A percentile compares a stretch with the other conserved stretches of the same genome.
These are phyloP conservation scores for Spea multiplicata DNA, from an alignment of 2,113 vertebrate genomes.

Conservation along the genomic window DNA sequence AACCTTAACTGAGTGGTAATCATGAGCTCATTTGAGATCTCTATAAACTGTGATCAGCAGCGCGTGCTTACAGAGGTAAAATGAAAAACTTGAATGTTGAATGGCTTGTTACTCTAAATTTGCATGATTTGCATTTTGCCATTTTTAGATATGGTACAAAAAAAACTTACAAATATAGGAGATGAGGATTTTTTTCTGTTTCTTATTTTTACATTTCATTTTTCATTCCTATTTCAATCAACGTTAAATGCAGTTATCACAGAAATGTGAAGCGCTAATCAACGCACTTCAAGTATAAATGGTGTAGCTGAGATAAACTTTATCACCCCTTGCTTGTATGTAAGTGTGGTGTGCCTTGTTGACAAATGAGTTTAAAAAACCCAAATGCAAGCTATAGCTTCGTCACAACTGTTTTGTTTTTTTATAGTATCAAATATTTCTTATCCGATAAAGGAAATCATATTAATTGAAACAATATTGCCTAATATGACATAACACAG, in stretches of 20 bases:
- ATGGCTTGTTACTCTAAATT: background rate
- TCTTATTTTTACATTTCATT: slow-evolving; percentile 17
- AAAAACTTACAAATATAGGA: slow-evolving; percentile 12
- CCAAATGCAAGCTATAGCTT: no score
- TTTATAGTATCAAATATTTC: no score
- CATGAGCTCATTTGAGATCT: background rate
- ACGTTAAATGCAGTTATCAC: slow-evolving; percentile 32
- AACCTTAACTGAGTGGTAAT: background rate
- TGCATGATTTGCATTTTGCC: background rate
- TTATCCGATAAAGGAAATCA: no score
- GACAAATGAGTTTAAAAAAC: background rate
- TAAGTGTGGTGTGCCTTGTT: slow-evolving; percentile 10
- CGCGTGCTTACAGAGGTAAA: background rate
- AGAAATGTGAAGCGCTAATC: slow-evolving; percentile 30
- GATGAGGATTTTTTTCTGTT: slow-evolving; percentile 13
- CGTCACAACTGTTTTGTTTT: no score
- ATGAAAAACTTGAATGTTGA: background rate
- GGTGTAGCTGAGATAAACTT: slow-evolving; percentile 31
- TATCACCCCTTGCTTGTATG: slow-evolving; percentile 1
- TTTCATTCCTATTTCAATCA: slow-evolving; percentile 44
- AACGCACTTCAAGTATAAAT: slow-evolving; percentile 29
- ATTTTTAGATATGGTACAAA: background rate
- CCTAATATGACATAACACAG: no score
- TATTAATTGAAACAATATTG: no score
- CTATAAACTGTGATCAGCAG: background rate